phyloP scores from a whole-genome alignment of 2,888 invertebrate genomes.

The Pardosa pseudoannulata region DNA sequence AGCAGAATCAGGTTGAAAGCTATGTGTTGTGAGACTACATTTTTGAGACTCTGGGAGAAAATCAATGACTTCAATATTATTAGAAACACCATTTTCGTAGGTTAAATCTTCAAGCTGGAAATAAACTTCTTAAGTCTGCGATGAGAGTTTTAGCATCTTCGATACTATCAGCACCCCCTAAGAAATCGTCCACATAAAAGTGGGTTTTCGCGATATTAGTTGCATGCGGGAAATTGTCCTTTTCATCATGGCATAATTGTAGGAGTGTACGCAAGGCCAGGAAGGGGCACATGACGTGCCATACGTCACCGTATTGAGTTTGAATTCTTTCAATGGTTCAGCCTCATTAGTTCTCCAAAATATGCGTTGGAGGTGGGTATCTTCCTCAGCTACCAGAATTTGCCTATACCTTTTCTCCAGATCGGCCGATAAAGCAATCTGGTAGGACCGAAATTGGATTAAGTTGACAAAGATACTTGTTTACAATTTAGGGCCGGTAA shows the following conservation, averaged over 20 bases:
- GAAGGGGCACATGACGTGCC: not conserved
- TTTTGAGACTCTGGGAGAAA: not conserved
- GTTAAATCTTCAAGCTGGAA: not conserved
- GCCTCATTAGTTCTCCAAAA: not conserved
- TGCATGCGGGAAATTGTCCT: not conserved
- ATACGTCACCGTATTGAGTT: not conserved
- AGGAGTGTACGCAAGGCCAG: not conserved
- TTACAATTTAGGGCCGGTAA: not conserved
- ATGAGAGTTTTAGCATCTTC: not conserved
- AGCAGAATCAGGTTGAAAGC: not conserved
- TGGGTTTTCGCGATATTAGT: not conserved
- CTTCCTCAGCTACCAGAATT: not conserved
- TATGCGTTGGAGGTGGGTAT: not conserved
- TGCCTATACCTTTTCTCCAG: not conserved
- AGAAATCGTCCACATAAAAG: conserved; percentile 3
- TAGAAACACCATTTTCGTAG: not conserved
- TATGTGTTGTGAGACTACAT: not conserved
- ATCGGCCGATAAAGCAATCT: not conserved
- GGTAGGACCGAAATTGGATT: not conserved
- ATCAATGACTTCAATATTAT: not conserved
- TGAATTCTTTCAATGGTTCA: not conserved
- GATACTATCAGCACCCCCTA: not conserved
- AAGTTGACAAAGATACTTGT: not conserved
- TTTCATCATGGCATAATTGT: not conserved
- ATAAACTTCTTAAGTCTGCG: not conserved